Conservation (phyloP, 2,888 invertebrate species). For the Zaprionus obscuricornis region DNA sequence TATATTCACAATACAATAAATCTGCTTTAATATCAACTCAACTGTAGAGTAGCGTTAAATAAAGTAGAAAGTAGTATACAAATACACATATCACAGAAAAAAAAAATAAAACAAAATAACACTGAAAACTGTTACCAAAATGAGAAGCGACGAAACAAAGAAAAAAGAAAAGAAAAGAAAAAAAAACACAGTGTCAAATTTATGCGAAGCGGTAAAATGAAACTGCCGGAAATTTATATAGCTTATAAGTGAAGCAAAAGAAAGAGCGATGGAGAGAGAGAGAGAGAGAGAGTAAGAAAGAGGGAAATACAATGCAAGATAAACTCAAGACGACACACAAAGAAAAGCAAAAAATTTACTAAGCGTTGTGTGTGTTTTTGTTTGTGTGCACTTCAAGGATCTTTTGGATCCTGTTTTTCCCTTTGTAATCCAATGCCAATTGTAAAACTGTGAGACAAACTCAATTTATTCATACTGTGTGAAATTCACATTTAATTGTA, state of each 20-base stretch:
- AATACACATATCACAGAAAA: no score
- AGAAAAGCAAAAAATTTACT: no score
- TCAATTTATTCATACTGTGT: constrained; percentile 10
- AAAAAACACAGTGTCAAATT: constrained; percentile 39
- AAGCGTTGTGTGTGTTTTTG: constrained; percentile 17
- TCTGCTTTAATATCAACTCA: constrained; percentile 53
- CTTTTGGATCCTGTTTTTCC: constrained; percentile 56
- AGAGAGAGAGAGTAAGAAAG: no score
- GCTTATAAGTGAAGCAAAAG: constrained; percentile 50
- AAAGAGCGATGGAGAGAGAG: constrained; percentile 24
- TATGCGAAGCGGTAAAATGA: constrained; percentile 64
- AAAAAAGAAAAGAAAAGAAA: no score
- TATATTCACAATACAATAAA: constrained; percentile 51
- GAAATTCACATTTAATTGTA: constrained; percentile 10
- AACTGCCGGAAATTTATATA: constrained; percentile 72
- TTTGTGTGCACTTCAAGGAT: constrained; percentile 44
- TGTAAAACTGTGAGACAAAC: constrained; percentile 8
- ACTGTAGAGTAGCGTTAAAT: background rate
- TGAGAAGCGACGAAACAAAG: constrained; percentile 14
- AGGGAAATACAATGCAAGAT: no score
- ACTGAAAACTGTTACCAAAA: constrained; percentile 18
- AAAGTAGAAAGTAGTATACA: no score
- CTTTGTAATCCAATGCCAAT: constrained; percentile 40
- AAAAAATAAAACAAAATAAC: constrained; percentile 18
- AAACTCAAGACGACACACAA: constrained; percentile 32